Evolutionary conservation across 2,113 vertebrate genomes (phyloP), one percentile per base, ranked within the genome.

Genomic region (Menura novaehollandiae): DNA sequence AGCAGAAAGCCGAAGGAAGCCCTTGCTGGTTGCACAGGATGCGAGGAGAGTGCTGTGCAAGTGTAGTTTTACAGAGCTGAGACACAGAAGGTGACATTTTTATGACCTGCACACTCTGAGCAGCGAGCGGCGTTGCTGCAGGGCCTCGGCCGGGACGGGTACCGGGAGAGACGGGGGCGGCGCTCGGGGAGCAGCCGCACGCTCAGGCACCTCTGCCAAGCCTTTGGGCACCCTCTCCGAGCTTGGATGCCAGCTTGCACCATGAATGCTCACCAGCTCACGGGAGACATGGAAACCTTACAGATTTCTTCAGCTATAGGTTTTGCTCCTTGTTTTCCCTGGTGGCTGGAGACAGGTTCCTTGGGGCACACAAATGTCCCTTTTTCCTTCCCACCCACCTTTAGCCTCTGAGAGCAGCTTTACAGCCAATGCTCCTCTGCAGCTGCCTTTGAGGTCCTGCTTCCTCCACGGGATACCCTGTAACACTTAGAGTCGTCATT

Each of bases 21-120:
- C 80, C 47, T 52, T 26, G 64, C 68, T 81, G 64, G 41, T 21
- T 79, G 43, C 30, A 64, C 78, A 69, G 76, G 78, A 12, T 72
- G 53, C 1, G 2, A 69, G 52, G 66, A 82, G 71, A 73, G 26
- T 2, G 3, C 24, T 77, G 44, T 90, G 59, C 56, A 49, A 4
- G 3, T 88, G 73, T 51, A 28, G 55, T 90, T 90, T 95, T 92
- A 76, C 75, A 92, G 90, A 85, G 92, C 6, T 90, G 91, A 89
- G 95, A 95, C 67, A 79, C 39, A 92, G 89, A 87, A 95, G 87
- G 35, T 92, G 95, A 91, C 33, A 19, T 88, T 92, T 96, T 96
- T 94, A 96, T 94, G 75, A 41, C 78, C 97, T 93, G 78, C 68
- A 71, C 85, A 92, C 97, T 93, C 76, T 96, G 33, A 79, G 41